Conservation (phyloP, 2,113 vertebrate genomes). For the Rhinopomastus cyanomelas region DNA sequence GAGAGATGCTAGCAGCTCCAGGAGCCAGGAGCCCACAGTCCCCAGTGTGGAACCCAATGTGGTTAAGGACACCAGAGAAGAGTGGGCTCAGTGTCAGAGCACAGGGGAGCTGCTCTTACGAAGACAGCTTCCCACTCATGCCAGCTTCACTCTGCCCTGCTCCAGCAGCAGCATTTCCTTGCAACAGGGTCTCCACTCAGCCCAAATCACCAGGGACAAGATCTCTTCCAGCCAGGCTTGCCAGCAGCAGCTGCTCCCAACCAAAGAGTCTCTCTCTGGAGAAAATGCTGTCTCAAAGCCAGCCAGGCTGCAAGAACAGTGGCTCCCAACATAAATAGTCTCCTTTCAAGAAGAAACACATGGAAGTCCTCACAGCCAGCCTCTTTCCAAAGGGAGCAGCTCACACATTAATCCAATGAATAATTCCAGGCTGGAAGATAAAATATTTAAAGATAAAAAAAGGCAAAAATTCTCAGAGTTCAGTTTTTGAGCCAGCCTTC, state of each 20-base stretch:
- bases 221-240: conserved; percentile 37
- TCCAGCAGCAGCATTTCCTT: conserved; percentile 64
- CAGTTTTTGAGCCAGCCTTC: conserved; percentile 39
- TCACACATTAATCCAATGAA: conserved; percentile 60
- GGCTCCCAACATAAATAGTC: background rate
- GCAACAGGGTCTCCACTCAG: conserved; percentile 57
- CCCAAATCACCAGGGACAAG: conserved; percentile 6
- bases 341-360: conserved; percentile 25
- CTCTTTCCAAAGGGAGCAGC: conserved; percentile 53
- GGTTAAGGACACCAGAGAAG: background rate
- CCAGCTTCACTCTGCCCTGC: conserved; percentile 12
- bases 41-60: background rate
- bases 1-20: conserved; percentile 8
- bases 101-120: conserved; percentile 15
- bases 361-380: conserved; percentile 28
- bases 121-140: background rate
- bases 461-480: conserved; percentile 32
- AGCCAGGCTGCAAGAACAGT: conserved; percentile 6
- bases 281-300: background rate
- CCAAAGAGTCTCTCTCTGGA: conserved; percentile 18
- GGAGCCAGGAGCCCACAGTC: background rate
- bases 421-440: conserved; percentile 64
- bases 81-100: background rate
- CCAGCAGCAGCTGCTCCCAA: conserved; percentile 50
- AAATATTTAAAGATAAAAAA: conserved; percentile 63